These are phyloP conservation scores for Lepus timidus DNA, from an alignment of 2,113 vertebrate species.

Conservation along the genomic window DNA sequence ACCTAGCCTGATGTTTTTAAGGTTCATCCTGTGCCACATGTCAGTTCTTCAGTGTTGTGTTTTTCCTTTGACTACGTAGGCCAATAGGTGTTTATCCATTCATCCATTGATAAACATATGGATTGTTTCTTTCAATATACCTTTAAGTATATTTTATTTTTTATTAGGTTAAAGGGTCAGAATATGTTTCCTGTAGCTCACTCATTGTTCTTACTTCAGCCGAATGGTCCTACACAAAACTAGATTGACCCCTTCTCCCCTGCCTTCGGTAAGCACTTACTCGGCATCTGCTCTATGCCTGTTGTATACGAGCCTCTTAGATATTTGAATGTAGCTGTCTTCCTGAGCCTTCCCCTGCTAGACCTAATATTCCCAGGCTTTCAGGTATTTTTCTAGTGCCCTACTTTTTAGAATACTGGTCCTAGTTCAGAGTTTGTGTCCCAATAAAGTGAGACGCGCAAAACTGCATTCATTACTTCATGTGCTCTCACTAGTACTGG, in stretches of 20 bases:
- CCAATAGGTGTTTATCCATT: background rate
- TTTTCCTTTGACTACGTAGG: background rate
- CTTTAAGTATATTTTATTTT: conserved; percentile 34
- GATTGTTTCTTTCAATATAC: conserved; percentile 38
- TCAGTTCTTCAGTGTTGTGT: no score
- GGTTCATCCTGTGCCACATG: background rate
- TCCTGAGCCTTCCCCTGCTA: conserved; percentile 21
- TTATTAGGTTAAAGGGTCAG: background rate
- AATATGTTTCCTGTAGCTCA: background rate
- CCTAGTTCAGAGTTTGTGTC: background rate
- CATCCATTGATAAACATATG: background rate
- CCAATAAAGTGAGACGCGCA: background rate
- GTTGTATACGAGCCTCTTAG: conserved; percentile 6
- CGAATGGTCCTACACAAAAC: background rate
- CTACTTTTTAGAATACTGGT: conserved; percentile 20
- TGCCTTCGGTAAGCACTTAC: background rate
- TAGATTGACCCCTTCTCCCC: background rate
- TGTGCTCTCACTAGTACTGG: background rate
- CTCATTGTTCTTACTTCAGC: conserved; percentile 32
- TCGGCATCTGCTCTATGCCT: background rate
- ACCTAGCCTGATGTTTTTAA: background rate
- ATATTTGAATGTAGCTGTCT: background rate
- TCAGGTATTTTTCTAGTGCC: conserved; percentile 20
- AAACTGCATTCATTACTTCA: background rate
- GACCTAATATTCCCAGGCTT: background rate